phyloP scores from a whole-genome alignment of 2,113 vertebrate species.

The Nestor notabilis region DNA sequence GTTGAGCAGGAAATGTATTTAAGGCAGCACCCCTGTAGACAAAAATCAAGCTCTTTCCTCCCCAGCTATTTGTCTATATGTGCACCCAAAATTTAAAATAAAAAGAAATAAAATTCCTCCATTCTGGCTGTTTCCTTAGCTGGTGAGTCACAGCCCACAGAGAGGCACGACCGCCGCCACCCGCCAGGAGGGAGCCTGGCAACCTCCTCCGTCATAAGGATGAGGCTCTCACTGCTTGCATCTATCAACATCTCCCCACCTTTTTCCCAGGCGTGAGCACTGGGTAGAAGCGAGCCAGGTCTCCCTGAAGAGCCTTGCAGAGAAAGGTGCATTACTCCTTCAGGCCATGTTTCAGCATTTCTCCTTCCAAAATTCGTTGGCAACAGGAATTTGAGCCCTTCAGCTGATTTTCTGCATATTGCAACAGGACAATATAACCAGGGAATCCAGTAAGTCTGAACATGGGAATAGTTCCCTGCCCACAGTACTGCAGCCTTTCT shows the following conservation, averaged over 20 bases:
- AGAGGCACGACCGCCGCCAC: not conserved
- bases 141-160: not conserved
- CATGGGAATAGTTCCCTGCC: accelerated
- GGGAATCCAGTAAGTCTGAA: not conserved
- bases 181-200: not conserved
- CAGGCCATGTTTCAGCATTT: accelerated
- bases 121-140: not conserved
- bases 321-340: not conserved
- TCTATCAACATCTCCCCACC: not conserved
- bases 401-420: not conserved
- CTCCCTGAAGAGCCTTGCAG: not conserved
- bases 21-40: not conserved
- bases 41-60: not conserved
- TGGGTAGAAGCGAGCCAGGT: not conserved
- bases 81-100: not conserved
- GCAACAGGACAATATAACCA: accelerated
- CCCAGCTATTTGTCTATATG: not conserved
- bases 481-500: not conserved
- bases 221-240: not conserved
- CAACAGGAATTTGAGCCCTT: not conserved
- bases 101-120: not conserved
- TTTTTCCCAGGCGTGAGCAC: not conserved
- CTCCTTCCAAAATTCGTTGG: not conserved
- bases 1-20: not conserved
- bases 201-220: not conserved